Evolutionary conservation across 2,888 invertebrate genomes (phyloP).

Genomic region (Megastigmus dorsalis): DNA sequence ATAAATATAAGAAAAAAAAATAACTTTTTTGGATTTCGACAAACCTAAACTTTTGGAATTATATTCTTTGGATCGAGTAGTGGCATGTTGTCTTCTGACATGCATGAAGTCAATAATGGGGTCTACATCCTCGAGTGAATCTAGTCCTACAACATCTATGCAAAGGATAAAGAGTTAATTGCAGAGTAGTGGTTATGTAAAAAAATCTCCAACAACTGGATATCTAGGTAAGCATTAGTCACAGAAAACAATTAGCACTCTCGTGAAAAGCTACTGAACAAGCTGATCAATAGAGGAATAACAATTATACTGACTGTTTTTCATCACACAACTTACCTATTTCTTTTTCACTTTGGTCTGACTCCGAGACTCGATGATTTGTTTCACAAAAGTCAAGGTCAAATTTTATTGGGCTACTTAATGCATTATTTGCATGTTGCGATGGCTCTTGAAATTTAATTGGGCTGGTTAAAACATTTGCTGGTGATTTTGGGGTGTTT

Average conservation of each 20-base stretch:
- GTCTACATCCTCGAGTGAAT: slow-evolving; percentile 57
- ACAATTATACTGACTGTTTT: not conserved
- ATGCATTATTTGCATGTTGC: slow-evolving; percentile 15
- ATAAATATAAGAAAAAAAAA: slow-evolving; percentile 33
- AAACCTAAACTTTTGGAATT: slow-evolving; percentile 60
- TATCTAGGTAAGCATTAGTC: slow-evolving; percentile 33
- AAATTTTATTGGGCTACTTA: slow-evolving; percentile 12
- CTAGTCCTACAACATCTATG: slow-evolving; percentile 61
- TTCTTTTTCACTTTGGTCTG: slow-evolving; percentile 55
- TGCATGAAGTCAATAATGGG: slow-evolving; percentile 56
- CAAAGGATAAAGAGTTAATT: slow-evolving; percentile 49
- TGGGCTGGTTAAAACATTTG: slow-evolving; percentile 18
- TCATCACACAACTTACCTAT: slow-evolving; percentile 45
- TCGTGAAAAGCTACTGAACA: slow-evolving; percentile 42
- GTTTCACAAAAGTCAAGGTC: not conserved
- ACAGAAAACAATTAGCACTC: slow-evolving; percentile 33
- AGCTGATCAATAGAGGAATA: slow-evolving; percentile 34
- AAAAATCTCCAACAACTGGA: slow-evolving; percentile 20
- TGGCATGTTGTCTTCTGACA: slow-evolving; percentile 55
- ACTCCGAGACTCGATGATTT: slow-evolving; percentile 36
- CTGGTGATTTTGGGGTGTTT: slow-evolving; percentile 45
- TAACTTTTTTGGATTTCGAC: slow-evolving; percentile 38
- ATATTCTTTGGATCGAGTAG: slow-evolving; percentile 54
- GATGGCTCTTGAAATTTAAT: slow-evolving; percentile 47
- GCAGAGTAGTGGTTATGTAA: slow-evolving; percentile 9